These are phyloP conservation scores for Chironomus tentans DNA, from an alignment of 2,888 invertebrate species.

Conservation along the genomic window DNA sequence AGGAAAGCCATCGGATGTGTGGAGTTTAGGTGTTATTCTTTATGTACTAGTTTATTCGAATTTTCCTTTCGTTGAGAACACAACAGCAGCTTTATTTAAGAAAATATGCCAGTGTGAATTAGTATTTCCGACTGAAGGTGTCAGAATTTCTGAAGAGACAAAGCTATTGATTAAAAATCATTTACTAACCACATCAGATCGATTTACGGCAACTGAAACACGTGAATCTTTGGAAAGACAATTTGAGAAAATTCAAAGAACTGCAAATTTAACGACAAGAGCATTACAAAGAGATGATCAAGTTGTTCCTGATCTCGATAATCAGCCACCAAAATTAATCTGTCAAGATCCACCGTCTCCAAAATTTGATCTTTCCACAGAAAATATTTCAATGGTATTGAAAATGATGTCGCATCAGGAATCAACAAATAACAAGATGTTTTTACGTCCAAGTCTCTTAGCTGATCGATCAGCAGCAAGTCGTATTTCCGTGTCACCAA, in stretches of 20 bases:
- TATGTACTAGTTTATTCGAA: conserved; percentile 74
- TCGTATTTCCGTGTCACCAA: conserved; percentile 5
- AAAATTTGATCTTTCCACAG: conserved; percentile 14
- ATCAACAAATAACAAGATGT: conserved; percentile 15
- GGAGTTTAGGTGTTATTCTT: conserved; percentile 69
- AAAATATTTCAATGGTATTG: conserved; percentile 14
- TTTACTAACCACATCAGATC: conserved; percentile 57
- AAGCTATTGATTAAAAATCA: conserved; percentile 56
- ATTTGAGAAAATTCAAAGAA: conserved; percentile 16
- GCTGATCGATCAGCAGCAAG: background rate
- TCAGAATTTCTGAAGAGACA: conserved; percentile 53
- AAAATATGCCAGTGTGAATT: conserved; percentile 67
- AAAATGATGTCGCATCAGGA: conserved; percentile 23
- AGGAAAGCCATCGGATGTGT: conserved; percentile 75
- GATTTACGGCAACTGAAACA: conserved; percentile 59
- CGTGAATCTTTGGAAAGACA: conserved; percentile 29
- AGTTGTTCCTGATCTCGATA: conserved; percentile 40
- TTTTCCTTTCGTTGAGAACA: conserved; percentile 71
- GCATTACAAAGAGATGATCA: conserved; percentile 28
- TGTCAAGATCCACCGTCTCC: conserved; percentile 7
- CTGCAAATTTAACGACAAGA: background rate
- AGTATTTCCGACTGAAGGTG: conserved; percentile 61
- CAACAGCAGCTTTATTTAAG: conserved; percentile 61
- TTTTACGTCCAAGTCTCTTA: conserved; percentile 6
- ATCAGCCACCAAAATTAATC: conserved; percentile 23